Conservation (phyloP, 2,888 invertebrate species). For the Neria commutata region DNA sequence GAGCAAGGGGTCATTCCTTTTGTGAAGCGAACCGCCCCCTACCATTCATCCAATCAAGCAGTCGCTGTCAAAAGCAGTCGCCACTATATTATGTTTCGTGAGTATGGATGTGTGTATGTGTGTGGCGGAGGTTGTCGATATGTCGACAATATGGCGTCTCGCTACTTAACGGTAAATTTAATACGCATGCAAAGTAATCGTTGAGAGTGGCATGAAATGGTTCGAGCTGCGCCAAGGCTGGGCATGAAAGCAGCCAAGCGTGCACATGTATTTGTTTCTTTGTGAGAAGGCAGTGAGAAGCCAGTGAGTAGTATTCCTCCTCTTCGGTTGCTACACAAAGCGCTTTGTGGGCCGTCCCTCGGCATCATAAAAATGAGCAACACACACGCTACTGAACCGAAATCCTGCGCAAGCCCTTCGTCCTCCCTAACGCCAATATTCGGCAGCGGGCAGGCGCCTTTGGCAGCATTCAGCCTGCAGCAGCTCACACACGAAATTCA, state of each 20-base stretch:
- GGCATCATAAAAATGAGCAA: too few species aligned
- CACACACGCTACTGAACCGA: too few species aligned
- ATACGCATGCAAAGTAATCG: slow-evolving; percentile 51
- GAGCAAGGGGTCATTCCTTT: not conserved
- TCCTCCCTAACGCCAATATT: too few species aligned
- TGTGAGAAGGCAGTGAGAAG: not conserved
- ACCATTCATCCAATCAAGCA: not conserved
- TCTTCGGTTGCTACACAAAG: not conserved
- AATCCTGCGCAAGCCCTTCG: too few species aligned
- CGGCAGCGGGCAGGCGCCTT: too few species aligned
- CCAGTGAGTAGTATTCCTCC: not conserved
- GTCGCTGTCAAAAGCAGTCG: not conserved
- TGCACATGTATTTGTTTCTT: slow-evolving; percentile 4
- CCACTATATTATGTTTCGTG: too few species aligned
- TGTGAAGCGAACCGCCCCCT: not conserved
- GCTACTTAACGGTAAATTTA: slow-evolving; percentile 54
- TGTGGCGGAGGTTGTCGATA: slow-evolving; percentile 33
- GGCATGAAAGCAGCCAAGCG: slow-evolving; percentile 4
- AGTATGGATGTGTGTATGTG: too few species aligned
- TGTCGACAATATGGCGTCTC: slow-evolving; percentile 53
- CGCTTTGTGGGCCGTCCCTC: too few species aligned
- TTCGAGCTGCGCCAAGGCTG: slow-evolving; percentile 1
- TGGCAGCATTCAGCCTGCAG: too few species aligned
- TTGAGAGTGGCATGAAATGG: too few species aligned
- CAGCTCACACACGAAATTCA: too few species aligned